These are phyloP conservation scores for Pangasius macronema DNA, from an alignment of 2,797 vertebrate species.

Conservation along the genomic window DNA sequence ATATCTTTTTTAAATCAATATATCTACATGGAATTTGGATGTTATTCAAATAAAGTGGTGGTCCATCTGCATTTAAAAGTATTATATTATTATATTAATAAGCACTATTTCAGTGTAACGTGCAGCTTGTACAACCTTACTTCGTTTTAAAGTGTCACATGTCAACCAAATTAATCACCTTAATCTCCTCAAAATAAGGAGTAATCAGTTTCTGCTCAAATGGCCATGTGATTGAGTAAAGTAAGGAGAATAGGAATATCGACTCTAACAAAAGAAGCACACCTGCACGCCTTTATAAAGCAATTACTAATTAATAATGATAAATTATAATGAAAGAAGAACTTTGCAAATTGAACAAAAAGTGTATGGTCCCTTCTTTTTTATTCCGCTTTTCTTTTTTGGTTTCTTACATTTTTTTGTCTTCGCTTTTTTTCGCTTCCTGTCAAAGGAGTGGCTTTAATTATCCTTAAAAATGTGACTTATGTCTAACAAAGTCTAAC, in stretches of 20 bases:
- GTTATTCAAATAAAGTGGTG: background rate
- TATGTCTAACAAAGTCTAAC: too few species aligned
- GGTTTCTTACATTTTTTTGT: background rate
- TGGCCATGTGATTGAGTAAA: background rate
- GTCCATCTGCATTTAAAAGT: background rate
- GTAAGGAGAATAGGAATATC: background rate
- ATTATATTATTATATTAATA: too few species aligned
- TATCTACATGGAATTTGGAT: background rate
- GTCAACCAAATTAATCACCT: background rate
- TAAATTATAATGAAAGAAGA: background rate
- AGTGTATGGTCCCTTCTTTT: background rate
- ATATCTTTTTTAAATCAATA: background rate
- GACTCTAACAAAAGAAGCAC: background rate
- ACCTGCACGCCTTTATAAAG: too few species aligned
- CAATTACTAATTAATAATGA: too few species aligned
- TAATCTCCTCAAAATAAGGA: background rate
- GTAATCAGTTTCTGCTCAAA: background rate
- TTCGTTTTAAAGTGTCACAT: background rate
- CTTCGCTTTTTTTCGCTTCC: background rate
- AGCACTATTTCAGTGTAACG: background rate
- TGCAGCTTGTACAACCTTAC: background rate
- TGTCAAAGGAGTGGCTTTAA: background rate
- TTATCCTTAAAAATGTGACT: background rate
- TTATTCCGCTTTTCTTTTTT: background rate
- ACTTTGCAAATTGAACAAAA: background rate